Evolutionary conservation across 2,113 vertebrate species (phyloP).

Genomic region (Burhinus oedicnemus): DNA sequence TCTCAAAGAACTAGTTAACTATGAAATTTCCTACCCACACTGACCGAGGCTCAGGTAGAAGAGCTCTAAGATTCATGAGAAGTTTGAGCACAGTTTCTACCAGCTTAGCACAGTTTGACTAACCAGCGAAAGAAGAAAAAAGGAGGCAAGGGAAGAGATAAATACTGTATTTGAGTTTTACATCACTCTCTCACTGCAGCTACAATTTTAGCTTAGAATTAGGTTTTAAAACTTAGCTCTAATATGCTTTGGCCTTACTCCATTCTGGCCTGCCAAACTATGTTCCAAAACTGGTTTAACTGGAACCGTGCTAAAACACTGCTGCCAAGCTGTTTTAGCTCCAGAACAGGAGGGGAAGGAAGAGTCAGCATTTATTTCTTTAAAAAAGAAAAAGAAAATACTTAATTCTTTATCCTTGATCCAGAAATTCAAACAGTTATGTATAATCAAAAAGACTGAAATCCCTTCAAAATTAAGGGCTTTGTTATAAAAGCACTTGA

Average conservation of each 20-base stretch:
- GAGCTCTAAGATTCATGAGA: not conserved
- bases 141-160: not conserved
- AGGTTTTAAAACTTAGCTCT: not conserved
- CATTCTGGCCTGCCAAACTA: not conserved
- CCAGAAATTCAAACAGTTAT: constrained; percentile 33
- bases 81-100: not conserved
- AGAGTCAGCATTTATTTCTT: not conserved
- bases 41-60: not conserved
- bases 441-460: constrained; percentile 10
- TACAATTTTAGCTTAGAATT: constrained; percentile 9
- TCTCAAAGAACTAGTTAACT: not conserved
- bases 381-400: not conserved
- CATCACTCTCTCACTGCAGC: not conserved
- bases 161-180: not conserved
- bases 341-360: not conserved
- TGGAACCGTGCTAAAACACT: not conserved
- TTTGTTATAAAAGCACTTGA: constrained; percentile 32
- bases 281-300: constrained; percentile 42
- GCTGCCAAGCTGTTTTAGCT: constrained; percentile 19
- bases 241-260: not conserved
- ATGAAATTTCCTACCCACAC: not conserved
- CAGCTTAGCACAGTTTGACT: not conserved
- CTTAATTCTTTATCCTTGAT: not conserved
- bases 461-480: constrained; percentile 33
- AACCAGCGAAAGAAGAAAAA: not conserved